Conservation (phyloP, 2,888 invertebrate genomes). For the Dilophus febrilis region DNA sequence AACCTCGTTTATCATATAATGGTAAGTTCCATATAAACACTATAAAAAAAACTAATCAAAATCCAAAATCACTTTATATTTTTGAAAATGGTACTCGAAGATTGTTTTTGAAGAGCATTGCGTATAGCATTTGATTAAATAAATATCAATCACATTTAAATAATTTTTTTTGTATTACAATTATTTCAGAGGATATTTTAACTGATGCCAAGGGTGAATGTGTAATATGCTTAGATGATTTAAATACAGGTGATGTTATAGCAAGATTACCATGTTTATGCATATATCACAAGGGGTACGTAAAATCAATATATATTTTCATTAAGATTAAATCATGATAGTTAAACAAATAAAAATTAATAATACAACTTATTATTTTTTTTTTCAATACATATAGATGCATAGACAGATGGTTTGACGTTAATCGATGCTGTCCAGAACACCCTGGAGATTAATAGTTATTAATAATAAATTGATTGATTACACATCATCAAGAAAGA, state of each 20-base stretch:
- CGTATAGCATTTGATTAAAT: neutral
- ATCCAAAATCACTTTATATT: too few relatives aligned
- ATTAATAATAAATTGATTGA: too few relatives aligned
- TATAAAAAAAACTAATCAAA: too few relatives aligned
- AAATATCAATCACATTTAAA: constrained; percentile 1
- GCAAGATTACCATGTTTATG: constrained; percentile 98
- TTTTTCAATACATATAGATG: constrained; percentile 79
- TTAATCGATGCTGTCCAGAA: constrained; percentile 96
- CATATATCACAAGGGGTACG: constrained; percentile 95
- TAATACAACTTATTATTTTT: too few relatives aligned
- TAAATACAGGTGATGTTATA: constrained; percentile 88
- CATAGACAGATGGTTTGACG: constrained; percentile 98
- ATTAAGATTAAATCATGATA: too few relatives aligned
- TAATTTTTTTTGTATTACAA: constrained; percentile 10
- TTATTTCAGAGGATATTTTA: constrained; percentile 82
- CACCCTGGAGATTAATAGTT: constrained; percentile 80
- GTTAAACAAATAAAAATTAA: too few relatives aligned
- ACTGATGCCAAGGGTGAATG: constrained; percentile 96
- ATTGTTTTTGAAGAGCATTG: too few relatives aligned
- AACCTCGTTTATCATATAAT: constrained; percentile 96
- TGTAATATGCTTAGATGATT: constrained; percentile 96
- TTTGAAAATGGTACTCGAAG: too few relatives aligned
- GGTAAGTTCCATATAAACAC: too few relatives aligned
- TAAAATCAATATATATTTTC: constrained; percentile 8
- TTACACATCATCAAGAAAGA: too few relatives aligned